Conservation (phyloP, 2,113 vertebrate species). For the Cephalopholis sonnerati region DNA sequence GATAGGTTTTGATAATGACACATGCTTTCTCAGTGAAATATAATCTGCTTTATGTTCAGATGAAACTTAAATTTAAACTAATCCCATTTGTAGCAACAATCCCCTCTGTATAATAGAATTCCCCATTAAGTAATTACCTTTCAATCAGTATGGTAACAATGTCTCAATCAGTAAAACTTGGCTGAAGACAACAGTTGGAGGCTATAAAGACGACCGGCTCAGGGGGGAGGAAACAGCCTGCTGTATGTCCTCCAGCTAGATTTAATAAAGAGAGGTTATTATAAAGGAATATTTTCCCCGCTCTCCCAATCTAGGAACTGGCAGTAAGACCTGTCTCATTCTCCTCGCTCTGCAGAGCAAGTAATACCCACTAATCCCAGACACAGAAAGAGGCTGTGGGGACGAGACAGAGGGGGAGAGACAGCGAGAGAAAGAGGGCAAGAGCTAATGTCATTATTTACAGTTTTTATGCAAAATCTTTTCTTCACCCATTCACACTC, state of each 20-base stretch:
- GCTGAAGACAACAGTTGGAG: constrained; percentile 33
- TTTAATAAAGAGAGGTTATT: constrained; percentile 76
- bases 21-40: not conserved
- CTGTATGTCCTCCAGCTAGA: constrained; percentile 63
- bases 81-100: constrained; percentile 30
- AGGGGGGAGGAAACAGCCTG: constrained; percentile 29
- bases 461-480: constrained; percentile 41
- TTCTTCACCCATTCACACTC: constrained; percentile 22
- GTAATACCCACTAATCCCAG: constrained; percentile 80
- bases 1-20: not conserved
- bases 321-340: constrained; percentile 75
- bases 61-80: constrained; percentile 2
- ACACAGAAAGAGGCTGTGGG: constrained; percentile 41
- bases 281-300: constrained; percentile 68
- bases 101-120: constrained; percentile 8
- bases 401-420: constrained; percentile 20
- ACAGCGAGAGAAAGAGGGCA: not conserved
- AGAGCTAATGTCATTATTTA: constrained; percentile 58
- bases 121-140: constrained; percentile 43
- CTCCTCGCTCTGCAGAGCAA: constrained; percentile 73
- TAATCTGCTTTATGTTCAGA: not conserved
- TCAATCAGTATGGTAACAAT: constrained; percentile 31
- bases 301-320: constrained; percentile 66
- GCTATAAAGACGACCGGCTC: constrained; percentile 18
- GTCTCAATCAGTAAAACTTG: constrained; percentile 29